phyloP scores from a whole-genome alignment of 2,797 vertebrate genomes.

The Urocyon cinereoargenteus region DNA sequence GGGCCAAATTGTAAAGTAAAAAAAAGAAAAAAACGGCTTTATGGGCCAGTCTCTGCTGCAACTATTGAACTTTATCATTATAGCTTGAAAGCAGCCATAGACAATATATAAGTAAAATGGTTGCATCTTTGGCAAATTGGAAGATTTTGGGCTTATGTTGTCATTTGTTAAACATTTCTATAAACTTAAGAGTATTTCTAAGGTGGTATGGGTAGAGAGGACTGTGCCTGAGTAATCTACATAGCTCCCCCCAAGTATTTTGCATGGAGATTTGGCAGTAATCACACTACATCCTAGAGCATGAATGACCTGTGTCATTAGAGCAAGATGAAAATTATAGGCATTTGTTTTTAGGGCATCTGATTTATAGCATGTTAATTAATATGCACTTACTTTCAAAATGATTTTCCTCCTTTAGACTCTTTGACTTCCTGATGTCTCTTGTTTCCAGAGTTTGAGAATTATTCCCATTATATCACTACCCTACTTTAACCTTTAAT shows the following conservation, averaged over 20 bases:
- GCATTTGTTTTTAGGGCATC: not conserved
- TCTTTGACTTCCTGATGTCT: conserved; percentile 19
- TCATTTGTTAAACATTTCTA: not conserved
- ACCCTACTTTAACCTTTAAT: conserved; percentile 42
- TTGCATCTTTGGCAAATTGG: not conserved
- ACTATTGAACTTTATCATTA: not conserved
- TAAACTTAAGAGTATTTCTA: not conserved
- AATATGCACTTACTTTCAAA: not conserved
- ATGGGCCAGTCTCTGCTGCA: not conserved
- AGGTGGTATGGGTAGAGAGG: not conserved
- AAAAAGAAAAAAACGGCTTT: not conserved
- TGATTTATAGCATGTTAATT: not conserved
- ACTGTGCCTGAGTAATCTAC: not conserved
- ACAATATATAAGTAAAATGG: not conserved
- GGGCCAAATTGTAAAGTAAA: not conserved
- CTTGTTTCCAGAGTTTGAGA: conserved; percentile 34
- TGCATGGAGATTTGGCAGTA: not conserved
- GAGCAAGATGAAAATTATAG: not conserved
- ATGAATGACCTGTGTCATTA: not conserved
- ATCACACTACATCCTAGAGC: not conserved
- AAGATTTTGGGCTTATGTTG: not conserved
- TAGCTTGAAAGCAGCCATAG: not conserved
- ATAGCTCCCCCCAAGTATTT: not conserved
- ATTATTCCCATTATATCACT: not conserved
- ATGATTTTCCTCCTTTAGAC: not conserved